Evolutionary conservation across 2,888 invertebrate genomes (phyloP).

Genomic region (Patella depressa): DNA sequence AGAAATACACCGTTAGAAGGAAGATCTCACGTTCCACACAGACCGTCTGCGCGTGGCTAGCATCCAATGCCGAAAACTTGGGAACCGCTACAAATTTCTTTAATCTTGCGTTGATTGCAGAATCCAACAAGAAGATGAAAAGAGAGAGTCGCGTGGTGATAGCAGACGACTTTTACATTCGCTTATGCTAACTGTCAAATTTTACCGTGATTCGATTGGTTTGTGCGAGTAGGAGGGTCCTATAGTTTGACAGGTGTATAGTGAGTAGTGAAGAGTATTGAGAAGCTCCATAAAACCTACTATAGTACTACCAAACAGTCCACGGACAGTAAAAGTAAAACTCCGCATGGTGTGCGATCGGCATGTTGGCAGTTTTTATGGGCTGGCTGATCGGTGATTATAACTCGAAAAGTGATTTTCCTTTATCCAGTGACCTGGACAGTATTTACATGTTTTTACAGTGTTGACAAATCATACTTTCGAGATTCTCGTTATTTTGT

Average conservation of each 20-base stretch:
- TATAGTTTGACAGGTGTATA: neutral
- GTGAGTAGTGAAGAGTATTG: neutral
- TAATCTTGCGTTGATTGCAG: conserved; percentile 2
- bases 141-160: neutral
- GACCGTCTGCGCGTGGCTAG: too few species aligned
- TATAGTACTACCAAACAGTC: neutral
- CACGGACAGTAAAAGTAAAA: neutral
- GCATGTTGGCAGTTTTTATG: conserved; percentile 2
- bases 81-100: neutral
- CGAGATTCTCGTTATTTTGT: neutral
- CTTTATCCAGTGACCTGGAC: neutral
- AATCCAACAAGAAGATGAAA: neutral
- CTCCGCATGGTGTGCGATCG: neutral
- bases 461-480: neutral
- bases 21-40: too few species aligned
- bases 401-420: neutral
- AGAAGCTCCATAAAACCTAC: neutral
- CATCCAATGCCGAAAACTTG: too few species aligned
- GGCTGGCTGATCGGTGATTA: neutral
- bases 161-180: conserved; percentile 2
- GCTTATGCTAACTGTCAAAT: conserved; percentile 1
- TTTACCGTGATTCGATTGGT: conserved; percentile 9
- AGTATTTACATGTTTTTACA: neutral
- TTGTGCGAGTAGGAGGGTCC: neutral
- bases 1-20: neutral